Evolutionary conservation across 1,140 invertebrate species (phyloP), one percentile per base, ranked within the genome.

Genomic region (Rhyacophila brunnea): DNA sequence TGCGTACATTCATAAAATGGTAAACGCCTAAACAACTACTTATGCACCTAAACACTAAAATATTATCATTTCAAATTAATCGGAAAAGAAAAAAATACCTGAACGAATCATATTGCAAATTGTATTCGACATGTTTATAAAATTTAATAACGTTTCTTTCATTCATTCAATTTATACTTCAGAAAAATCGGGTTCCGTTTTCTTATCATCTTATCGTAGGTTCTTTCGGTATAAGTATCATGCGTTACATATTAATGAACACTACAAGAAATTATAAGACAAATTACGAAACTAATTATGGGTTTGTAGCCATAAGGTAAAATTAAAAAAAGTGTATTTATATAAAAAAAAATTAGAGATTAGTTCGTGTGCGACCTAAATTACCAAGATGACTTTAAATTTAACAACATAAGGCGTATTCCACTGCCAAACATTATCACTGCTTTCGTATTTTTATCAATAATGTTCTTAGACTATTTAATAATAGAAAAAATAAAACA

Each of bases 401-500:
- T 46, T 59, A 40, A 40, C 47, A 58, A 40, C 38, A 15, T n/a
- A 40, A 40, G 11, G 38, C 11, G n/a, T 40, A 40, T 40, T n/a
- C 38, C 36, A 47, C 13, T 32, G 14, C 38, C 40, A 34, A 40
- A 52, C 36, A 38, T 52, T 44, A 10, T 46, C 20, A 36, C 43
- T 54, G 46, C 46, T 38, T 19, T 28, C 14, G 1, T 11, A 54
- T 45, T 60, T 56, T 50, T 46, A 57, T 45, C 46, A 54, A 48
- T 59, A 63, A 19, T 43, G 53, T 60, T 44, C 51, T 40, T 59
- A 64, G 36, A 58, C 51, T 57, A 52, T 57, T 61, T 32, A 60
- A 64, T 58, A 65, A 53, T 58, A 60, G 50, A 61, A 52, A 61
- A 58, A 65, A 65, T 65, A 60, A 60, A 65, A 65, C 58, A 65